Conservation (phyloP, 1,140 invertebrate species). For the Platorchestia sp. region DNA sequence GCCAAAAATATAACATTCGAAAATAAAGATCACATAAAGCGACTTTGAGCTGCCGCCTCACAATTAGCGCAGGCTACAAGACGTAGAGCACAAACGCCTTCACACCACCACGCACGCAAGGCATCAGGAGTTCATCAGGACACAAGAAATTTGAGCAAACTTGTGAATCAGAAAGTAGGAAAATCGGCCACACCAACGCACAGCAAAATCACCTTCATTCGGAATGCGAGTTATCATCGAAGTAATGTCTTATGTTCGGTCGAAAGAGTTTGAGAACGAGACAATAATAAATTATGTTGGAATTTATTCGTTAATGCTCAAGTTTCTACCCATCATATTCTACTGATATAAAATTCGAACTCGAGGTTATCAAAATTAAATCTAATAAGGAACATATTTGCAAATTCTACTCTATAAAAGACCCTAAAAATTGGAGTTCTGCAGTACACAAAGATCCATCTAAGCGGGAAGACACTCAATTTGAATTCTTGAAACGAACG, state of each 20-base stretch:
- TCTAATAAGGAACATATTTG: not conserved
- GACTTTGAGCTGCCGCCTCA: not conserved
- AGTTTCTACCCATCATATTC: not conserved
- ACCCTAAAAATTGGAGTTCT: not conserved
- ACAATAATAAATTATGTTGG: too few species aligned
- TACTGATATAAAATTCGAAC: not conserved
- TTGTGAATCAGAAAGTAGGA: not conserved
- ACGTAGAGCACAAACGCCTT: not conserved
- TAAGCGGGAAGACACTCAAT: not conserved
- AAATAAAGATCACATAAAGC: not conserved
- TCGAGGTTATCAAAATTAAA: too few species aligned
- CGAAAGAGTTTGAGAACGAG: too few species aligned
- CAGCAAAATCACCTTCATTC: not conserved
- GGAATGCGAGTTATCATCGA: not conserved
- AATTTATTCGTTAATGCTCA: too few species aligned
- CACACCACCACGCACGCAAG: not conserved
- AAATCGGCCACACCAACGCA: not conserved
- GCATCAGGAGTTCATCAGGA: not conserved
- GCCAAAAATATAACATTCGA: not conserved
- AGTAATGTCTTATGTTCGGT: too few species aligned
- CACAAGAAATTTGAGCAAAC: not conserved
- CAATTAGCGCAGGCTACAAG: not conserved
- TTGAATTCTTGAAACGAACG: not conserved
- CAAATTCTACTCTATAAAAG: not conserved
- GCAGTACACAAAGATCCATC: not conserved